Evolutionary conservation across 2,888 invertebrate genomes (phyloP).

Genomic region (Venustoraphidia nigricollis): DNA sequence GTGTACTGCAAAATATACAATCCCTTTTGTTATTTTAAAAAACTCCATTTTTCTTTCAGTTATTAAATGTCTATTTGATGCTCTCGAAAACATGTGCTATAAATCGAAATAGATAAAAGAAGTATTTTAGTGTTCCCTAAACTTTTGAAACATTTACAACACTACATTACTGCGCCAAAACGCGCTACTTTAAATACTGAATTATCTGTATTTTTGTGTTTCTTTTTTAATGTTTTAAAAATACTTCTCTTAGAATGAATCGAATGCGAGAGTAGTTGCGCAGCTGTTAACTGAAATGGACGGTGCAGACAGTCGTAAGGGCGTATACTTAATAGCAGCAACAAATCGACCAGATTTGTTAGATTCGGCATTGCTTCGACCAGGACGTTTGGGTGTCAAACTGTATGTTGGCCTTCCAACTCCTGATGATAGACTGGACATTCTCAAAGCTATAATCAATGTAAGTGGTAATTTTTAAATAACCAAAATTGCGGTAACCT

Average conservation of each 20-base stretch:
- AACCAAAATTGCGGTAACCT: no score
- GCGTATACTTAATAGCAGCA: conserved; percentile 90
- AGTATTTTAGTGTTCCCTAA: no score
- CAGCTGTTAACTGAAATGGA: conserved; percentile 98
- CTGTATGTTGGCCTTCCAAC: conserved; percentile 82
- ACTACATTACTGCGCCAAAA: no score
- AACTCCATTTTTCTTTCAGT: no score
- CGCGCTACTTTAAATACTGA: no score
- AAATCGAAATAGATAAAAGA: no score
- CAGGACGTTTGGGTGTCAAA: conserved; percentile 80
- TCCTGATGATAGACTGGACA: conserved; percentile 66
- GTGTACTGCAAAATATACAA: no score
- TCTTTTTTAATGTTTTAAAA: background rate
- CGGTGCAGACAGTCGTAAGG: conserved; percentile 78
- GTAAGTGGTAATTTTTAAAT: conserved; percentile 29
- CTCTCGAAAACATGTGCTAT: no score
- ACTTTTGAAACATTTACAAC: no score
- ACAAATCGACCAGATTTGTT: conserved; percentile 95
- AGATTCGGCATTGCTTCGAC: conserved; percentile 82
- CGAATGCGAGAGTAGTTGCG: conserved; percentile 80
- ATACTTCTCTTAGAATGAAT: conserved; percentile 35
- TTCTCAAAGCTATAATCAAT: conserved; percentile 78
- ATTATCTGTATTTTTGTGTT: no score
- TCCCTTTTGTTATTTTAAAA: no score
- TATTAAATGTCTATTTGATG: no score